Base-by-base conservation (phyloP, 2,113 vertebrate species). In the Apus apus region DNA sequence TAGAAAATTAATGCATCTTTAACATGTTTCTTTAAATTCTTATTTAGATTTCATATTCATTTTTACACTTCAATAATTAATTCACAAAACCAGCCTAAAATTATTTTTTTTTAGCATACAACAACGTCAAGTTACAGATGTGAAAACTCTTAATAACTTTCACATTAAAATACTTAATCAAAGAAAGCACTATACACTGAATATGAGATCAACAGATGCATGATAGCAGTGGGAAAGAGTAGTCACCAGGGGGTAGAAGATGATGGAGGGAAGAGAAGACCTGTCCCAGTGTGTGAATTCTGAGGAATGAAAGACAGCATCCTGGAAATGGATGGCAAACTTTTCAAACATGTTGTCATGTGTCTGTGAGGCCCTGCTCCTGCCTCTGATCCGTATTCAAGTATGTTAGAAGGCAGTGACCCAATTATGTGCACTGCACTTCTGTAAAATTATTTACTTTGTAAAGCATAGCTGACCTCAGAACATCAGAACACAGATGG, bases 341-440 rank as follows among this genome's bases (percentile, higher is more conserved):
- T 56, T 77, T 66, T 73, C 84, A 90, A 51, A 71, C 14, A 32
- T 3, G 0, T 15, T 25, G 11, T 40, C 2, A 0, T 20, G 8
- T 53, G 17, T 3, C 2, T 0, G 1, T 2, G 0, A 65, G 19
- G 21, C 62, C 11, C 26, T 72, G 43, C 57, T n/a, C 20, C 38
- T 25, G 5, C 58, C 70, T 92, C 56, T 83, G 78, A 30, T 38
- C 46, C 45, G 21, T 40, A 23, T 32, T 94, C 60, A 71, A 60
- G 71, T 30, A 70, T 5, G 17, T 66, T 57, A 76, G 50, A 56
- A 90, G 40, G 32, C 45, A 88, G 22, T 43, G 45, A 66, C 23
- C 5, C n/a, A 30, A 22, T 11, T 26, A 68, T 74, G 34, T 11
- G 19, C 27, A 38, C 27, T 57, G n/a, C 27, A 54, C n/a, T 87